Base-by-base conservation (phyloP, 2,888 invertebrate genomes). In the Scaptomyza reducta region DNA sequence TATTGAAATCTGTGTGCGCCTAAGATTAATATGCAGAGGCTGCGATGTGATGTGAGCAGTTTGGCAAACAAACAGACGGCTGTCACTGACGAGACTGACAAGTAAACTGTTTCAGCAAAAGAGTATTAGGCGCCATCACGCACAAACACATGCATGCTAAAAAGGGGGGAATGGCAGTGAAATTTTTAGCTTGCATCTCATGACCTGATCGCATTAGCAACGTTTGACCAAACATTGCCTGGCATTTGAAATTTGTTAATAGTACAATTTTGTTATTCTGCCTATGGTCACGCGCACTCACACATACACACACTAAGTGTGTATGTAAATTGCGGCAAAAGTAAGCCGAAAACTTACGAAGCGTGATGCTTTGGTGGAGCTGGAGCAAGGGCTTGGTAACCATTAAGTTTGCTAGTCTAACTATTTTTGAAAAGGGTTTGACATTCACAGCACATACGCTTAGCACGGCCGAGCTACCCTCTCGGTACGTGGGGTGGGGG, bases 381-480 rank as follows among this genome's bases (percentile, higher is more conserved):
- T 7, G 6, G 27, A 27, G 27, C 6, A 27, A 27, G 6, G 27
- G 6, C 7, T 31, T 49, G 69, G 11, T 13, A 16, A 27, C 53
- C 59, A 54, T 55, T 64, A 53, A 25, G 63, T 55, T 74, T 57
- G 65, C 56, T 61, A 60, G 74, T 70, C 74, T 54, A 79, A 72
- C 71, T 79, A 74, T 65, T 85, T 87, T 87, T 83, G 82, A 83
- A 83, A 83, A 83, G 82, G 82, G 82, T 83, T 83, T 86, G 82
- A 83, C 87, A 87, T 79, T 77, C 74, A 74, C 62, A 49, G 45
- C 45, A 11, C 45, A 38, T 6, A 38, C 38, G 18, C 27, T 64
- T 71, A 65, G 49, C 64, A 51, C 56, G 54, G 7, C 14, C 45
- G 38, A 41, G 16, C 59, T 49, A 38, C 38, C 50, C 44, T 14